Conservation (phyloP, 2,888 invertebrate genomes). For the Drosophila ustulata region DNA sequence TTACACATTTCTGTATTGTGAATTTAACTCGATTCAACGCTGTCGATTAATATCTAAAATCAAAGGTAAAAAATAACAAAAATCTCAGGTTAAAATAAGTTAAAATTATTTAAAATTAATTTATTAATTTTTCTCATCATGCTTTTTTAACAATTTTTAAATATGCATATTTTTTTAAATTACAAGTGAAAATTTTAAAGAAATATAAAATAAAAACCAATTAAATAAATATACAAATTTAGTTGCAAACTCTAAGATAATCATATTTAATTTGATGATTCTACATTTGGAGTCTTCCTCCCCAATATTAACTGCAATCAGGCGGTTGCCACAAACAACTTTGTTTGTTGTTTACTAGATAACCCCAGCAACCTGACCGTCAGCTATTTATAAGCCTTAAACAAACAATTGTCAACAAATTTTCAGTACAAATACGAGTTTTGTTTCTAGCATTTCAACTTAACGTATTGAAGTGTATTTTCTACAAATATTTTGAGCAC, state of each 20-base stretch:
- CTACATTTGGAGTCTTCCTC: background rate
- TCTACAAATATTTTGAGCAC: background rate
- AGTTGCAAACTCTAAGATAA: no score
- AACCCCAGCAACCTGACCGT: slow-evolving; percentile 48
- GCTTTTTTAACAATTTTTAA: background rate
- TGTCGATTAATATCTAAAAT: no score
- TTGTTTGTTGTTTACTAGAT: background rate
- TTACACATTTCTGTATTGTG: no score
- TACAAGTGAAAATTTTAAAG: no score
- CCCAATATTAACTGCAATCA: background rate
- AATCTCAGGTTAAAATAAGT: no score
- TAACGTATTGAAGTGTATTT: slow-evolving; percentile 7
- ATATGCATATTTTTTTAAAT: background rate
- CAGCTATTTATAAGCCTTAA: slow-evolving; percentile 43
- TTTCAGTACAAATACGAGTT: slow-evolving; percentile 22
- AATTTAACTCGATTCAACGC: no score
- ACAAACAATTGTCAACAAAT: slow-evolving; percentile 27
- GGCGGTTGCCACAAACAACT: slow-evolving; percentile 21
- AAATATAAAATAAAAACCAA: no score
- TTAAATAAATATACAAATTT: no score
- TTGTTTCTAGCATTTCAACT: slow-evolving; percentile 23
- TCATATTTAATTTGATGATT: no score
- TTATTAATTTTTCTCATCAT: no score
- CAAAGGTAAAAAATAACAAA: no score
- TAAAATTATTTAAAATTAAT: no score